These are phyloP conservation scores for Sylvicola cinctus DNA, from an alignment of 2,888 invertebrate species.

Conservation along the genomic window DNA sequence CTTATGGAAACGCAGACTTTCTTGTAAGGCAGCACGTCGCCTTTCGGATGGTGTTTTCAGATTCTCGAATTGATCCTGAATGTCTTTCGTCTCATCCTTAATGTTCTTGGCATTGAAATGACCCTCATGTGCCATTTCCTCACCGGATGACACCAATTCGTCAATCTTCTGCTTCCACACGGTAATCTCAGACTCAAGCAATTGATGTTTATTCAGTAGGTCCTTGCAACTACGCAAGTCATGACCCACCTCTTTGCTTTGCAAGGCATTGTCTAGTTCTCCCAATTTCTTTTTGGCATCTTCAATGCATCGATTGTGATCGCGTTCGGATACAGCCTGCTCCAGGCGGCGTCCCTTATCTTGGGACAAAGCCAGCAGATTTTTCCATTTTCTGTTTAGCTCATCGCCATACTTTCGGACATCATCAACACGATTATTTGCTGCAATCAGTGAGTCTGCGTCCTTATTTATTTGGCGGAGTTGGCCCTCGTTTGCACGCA, in stretches of 20 bases:
- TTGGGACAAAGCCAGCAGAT: slow-evolving; percentile 42
- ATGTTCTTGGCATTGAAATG: slow-evolving; percentile 89
- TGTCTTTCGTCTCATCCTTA: slow-evolving; percentile 49
- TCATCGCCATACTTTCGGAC: slow-evolving; percentile 44
- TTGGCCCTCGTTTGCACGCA: slow-evolving; percentile 86
- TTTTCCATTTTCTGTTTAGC: slow-evolving; percentile 59
- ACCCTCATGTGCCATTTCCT: slow-evolving; percentile 79
- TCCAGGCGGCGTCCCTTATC: slow-evolving; percentile 51
- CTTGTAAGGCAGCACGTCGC: slow-evolving; percentile 60
- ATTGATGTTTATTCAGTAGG: slow-evolving; percentile 72
- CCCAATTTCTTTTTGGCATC: slow-evolving; percentile 73
- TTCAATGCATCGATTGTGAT: slow-evolving; percentile 59
- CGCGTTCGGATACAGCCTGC: slow-evolving; percentile 76
- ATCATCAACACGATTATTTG: slow-evolving; percentile 46
- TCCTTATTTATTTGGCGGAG: slow-evolving; percentile 65
- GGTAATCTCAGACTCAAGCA: slow-evolving; percentile 66
- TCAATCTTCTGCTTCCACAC: slow-evolving; percentile 67
- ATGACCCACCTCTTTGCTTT: slow-evolving; percentile 63
- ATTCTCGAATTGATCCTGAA: slow-evolving; percentile 46
- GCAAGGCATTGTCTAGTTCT: slow-evolving; percentile 61
- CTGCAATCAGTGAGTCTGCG: slow-evolving; percentile 49
- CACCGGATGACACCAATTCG: slow-evolving; percentile 57
- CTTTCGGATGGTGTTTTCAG: slow-evolving; percentile 50
- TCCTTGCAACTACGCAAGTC: slow-evolving; percentile 86
- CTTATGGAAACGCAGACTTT: slow-evolving; percentile 67